Evolutionary conservation across 2,113 vertebrate species (phyloP).

Genomic region (Sus scrofa): DNA sequence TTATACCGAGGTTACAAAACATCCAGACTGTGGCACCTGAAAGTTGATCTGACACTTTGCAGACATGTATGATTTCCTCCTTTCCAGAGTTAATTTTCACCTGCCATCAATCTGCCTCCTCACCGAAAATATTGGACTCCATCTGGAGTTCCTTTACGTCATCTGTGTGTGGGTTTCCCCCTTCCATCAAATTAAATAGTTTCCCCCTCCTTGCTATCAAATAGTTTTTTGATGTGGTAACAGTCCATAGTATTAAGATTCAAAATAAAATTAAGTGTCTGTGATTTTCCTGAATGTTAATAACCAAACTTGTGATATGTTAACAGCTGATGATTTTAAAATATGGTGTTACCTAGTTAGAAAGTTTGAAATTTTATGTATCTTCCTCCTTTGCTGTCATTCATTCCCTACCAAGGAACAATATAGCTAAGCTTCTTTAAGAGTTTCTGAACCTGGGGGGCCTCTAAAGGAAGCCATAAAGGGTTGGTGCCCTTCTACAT

Average conservation of each 20-base stretch:
- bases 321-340: neutral
- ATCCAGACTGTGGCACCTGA: neutral
- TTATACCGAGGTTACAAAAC: neutral
- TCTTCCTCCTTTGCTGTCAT: no score
- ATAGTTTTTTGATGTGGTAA: neutral
- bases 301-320: neutral
- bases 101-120: slow-evolving; percentile 22
- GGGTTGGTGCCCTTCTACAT: neutral
- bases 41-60: neutral
- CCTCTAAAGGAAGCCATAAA: neutral
- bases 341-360: neutral
- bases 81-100: slow-evolving; percentile 59
- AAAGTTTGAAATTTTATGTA: neutral
- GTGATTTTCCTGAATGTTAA: neutral
- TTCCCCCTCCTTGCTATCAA: neutral
- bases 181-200: slow-evolving; percentile 37
- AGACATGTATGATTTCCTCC: neutral
- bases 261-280: neutral
- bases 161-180: neutral
- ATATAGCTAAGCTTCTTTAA: neutral
- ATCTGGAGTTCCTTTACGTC: slow-evolving; percentile 34
- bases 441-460: neutral
- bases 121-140: neutral
- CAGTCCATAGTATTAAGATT: neutral
- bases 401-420: neutral